Evolutionary conservation across 2,113 vertebrate species (phyloP).

Genomic region (Circaetus gallicus): DNA sequence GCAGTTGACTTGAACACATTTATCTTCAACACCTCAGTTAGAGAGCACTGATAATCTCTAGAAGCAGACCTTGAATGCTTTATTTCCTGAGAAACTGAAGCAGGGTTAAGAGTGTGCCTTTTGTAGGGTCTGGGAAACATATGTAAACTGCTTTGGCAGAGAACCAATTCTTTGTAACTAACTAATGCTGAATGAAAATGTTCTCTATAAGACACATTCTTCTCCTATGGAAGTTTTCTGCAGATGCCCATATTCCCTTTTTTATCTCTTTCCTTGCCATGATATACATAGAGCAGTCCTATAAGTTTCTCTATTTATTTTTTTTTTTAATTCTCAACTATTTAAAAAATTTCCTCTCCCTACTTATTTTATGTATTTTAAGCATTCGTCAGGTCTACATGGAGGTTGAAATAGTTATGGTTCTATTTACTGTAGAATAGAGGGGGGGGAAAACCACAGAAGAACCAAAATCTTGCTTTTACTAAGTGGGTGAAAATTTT

Average conservation of each 20-base stretch:
- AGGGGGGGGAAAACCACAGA: not conserved
- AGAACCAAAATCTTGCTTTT: not conserved
- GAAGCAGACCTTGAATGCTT: not conserved
- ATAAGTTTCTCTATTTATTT: not conserved
- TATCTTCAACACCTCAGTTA: not conserved
- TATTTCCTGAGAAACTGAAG: not conserved
- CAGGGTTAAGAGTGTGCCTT: not conserved
- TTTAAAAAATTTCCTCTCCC: not conserved
- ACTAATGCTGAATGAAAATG: not conserved
- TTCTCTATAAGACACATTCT: not conserved
- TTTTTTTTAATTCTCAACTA: not conserved
- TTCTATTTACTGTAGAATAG: not conserved
- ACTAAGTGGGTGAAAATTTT: not conserved
- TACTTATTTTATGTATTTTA: not conserved
- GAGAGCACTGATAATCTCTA: not conserved
- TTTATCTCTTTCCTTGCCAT: not conserved
- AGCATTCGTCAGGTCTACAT: not conserved
- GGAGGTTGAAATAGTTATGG: not conserved
- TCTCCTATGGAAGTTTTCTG: not conserved
- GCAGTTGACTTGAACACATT: not conserved
- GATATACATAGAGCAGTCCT: not conserved
- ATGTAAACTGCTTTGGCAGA: conserved; percentile 8
- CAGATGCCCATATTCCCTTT: not conserved
- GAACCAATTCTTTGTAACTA: not conserved
- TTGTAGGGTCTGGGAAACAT: not conserved